These are phyloP conservation scores for Smittia sp. DNA, from an alignment of 2,888 invertebrate genomes.

Conservation along the genomic window DNA sequence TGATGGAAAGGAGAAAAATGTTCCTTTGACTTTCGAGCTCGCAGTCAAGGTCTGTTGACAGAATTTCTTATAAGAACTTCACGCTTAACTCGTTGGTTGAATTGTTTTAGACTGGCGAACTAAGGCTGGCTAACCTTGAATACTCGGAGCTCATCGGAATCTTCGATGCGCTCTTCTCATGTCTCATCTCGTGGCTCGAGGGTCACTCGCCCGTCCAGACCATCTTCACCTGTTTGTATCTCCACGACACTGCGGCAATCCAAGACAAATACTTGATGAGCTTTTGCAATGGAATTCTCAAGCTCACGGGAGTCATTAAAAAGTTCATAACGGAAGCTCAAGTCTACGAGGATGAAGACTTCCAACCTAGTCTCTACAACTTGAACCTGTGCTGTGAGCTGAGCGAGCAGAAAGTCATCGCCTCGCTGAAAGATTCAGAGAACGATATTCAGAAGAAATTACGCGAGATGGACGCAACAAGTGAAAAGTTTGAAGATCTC, in stretches of 20 bases:
- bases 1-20: constrained; percentile 79
- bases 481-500: constrained; percentile 54
- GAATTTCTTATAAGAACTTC: constrained; percentile 33
- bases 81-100: constrained; percentile 35
- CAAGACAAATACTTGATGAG: constrained; percentile 78
- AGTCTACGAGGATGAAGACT: constrained; percentile 95
- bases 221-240: constrained; percentile 91
- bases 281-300: constrained; percentile 83
- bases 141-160: constrained; percentile 83
- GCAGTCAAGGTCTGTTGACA: constrained; percentile 66
- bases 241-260: constrained; percentile 86
- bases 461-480: constrained; percentile 50
- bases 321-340: constrained; percentile 80
- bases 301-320: constrained; percentile 83
- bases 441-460: constrained; percentile 78
- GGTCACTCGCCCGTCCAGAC: constrained; percentile 96
- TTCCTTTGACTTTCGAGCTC: constrained; percentile 82
- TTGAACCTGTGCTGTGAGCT: constrained; percentile 72
- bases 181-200: constrained; percentile 95
- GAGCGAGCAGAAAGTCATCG: constrained; percentile 74
- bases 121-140: constrained; percentile 74
- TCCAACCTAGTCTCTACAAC: constrained; percentile 89
- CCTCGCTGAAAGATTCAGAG: constrained; percentile 85
- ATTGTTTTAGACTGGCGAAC: constrained; percentile 62
- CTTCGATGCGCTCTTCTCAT: constrained; percentile 90